Evolutionary conservation across 2,888 invertebrate species (phyloP), one percentile per base, ranked within the genome.

Genomic region (Clanis bilineata): DNA sequence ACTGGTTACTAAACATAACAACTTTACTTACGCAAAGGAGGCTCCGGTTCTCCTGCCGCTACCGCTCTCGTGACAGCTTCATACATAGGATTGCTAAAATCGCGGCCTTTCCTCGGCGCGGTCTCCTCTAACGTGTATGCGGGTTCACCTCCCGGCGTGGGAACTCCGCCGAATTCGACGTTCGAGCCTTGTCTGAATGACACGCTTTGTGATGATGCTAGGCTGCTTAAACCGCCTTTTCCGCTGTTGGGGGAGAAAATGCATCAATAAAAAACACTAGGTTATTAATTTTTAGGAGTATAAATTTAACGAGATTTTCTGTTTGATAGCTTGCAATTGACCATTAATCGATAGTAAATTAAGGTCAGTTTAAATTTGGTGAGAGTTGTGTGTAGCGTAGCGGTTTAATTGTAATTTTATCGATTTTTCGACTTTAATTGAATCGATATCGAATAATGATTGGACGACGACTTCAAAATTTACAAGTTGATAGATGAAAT

Each of bases 1-100:
- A 25, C 25, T 25, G 25, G 3, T 25, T 25, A 6, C 25, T 6
- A 3, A 4, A 6, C 6, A 25, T 4, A 25, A 6, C 36, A 2
- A 9, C 36, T 38, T 1, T 41, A 87, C 89, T 85, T 39, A 89
- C 88, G 89, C 62, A 85, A 54, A 0, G 86, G 76, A 22, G 84
- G 79, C 10, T 84, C 86, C 0, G 81, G 79, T n/a, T 82, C 82
- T 0, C 77, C 82, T 38, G 79, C 75, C 39, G 77, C 79, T 66
- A 93, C 94, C 57, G 94, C 94, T 66, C 95, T 93, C 69, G 95
- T 95, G 59, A 96, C 96, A 55, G 97, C 97, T 79, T 99, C 99
- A 87, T 99, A 99, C 97, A 99, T 98, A 55, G 99, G 99, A 92
- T 99, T 99, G 78, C 97, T 96, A 93, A 99, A 99, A 88, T 99